Percentiles rank a stretch among this genome's conserved stretches.
phyloP scores from a whole-genome alignment of 1,140 invertebrate genomes.

The Galendromus occidentalis region DNA sequence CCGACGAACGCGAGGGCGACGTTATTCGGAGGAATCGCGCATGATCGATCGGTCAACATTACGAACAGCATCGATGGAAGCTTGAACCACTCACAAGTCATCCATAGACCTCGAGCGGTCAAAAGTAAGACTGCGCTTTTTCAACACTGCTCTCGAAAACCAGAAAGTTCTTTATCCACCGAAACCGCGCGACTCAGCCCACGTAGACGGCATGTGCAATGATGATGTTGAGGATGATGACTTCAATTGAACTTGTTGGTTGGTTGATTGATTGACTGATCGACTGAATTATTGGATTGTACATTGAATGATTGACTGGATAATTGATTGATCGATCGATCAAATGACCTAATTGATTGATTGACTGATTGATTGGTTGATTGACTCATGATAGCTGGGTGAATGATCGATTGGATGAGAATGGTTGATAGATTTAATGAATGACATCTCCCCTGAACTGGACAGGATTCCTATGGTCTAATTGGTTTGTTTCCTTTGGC shows the following conservation, averaged over 20 bases:
- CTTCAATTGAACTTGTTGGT: not conserved
- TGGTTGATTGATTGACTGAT: not conserved
- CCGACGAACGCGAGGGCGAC: too few relatives aligned
- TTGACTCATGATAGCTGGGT: not conserved
- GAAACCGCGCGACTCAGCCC: too few relatives aligned
- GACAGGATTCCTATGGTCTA: too few relatives aligned
- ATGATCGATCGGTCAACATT: too few relatives aligned
- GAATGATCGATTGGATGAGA: not conserved
- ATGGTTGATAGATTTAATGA: not conserved
- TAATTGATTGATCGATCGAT: not conserved
- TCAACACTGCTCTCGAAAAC: not conserved
- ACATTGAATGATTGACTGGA: not conserved
- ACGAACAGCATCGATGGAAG: too few relatives aligned
- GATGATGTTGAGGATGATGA: not conserved
- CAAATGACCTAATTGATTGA: not conserved
- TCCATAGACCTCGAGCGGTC: conserved; percentile 6
- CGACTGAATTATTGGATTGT: not conserved
- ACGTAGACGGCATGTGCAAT: not conserved
- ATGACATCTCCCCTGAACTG: not conserved
- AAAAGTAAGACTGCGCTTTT: conserved; percentile 6
- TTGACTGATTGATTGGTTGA: not conserved
- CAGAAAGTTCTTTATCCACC: not conserved
- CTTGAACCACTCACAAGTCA: not conserved
- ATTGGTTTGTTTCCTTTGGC: too few relatives aligned
- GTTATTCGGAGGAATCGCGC: too few relatives aligned